Evolutionary conservation across 2,797 vertebrate genomes (phyloP).

Genomic region (Poeciliopsis presidionis): DNA sequence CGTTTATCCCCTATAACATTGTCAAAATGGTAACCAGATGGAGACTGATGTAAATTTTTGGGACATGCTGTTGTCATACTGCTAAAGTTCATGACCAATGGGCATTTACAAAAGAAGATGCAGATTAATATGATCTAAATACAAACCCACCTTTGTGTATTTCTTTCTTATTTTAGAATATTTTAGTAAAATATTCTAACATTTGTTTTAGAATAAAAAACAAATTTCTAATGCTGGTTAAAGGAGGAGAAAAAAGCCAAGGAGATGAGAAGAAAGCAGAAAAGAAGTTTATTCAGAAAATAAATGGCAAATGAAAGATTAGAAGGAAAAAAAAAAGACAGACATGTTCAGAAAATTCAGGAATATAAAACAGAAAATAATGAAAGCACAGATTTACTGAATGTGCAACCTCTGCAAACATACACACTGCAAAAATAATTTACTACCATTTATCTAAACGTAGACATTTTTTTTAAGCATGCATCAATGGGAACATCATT

Average conservation of each 20-base stretch:
- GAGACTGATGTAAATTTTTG: neutral
- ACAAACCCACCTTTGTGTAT: neutral
- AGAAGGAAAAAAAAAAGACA: constrained; percentile 37
- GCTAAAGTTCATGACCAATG: neutral
- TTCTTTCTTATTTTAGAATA: neutral
- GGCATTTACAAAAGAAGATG: neutral
- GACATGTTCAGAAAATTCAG: constrained; percentile 17
- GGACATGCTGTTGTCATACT: neutral
- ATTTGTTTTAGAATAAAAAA: neutral
- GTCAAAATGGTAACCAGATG: neutral
- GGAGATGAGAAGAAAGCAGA: constrained; percentile 37
- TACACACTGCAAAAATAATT: constrained; percentile 9
- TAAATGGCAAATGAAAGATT: constrained; percentile 33
- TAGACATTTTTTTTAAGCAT: constrained; percentile 21
- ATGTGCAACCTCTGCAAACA: neutral
- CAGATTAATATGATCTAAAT: neutral
- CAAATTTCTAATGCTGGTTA: neutral
- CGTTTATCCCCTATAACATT: neutral
- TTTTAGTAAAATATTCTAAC: too few relatives aligned
- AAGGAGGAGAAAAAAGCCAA: constrained; percentile 27
- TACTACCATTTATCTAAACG: constrained; percentile 1
- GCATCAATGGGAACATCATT: constrained; percentile 14
- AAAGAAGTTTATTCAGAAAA: constrained; percentile 65
- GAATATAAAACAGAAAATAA: constrained; percentile 31
- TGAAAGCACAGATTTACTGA: constrained; percentile 16